Evolutionary conservation across 2,888 invertebrate species (phyloP), one percentile per base, ranked within the genome.

Genomic region (Mimachlamys varia): DNA sequence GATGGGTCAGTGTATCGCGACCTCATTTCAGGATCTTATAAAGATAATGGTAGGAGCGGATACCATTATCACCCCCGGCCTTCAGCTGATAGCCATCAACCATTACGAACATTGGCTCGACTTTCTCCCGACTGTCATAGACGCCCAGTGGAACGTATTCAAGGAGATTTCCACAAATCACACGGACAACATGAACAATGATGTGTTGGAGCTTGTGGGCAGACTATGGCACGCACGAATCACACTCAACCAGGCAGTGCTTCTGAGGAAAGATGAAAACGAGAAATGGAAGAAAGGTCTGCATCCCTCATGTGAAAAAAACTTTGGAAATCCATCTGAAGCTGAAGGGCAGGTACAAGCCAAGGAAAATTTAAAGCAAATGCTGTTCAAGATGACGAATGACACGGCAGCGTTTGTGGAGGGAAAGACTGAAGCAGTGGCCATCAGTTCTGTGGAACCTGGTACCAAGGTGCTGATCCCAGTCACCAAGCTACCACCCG

Each of bases 41-140:
- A 76, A 76, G 33, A 33, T 76, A 12, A 76, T 76, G 76, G 27
- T 76, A 2, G 33, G 76, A 10, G 27, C 0, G 76, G 33, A 76
- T 15, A 76, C 33, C 76, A 76, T 76, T 76, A 22, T 76, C 22
- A 76, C 76, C 7, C 33, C 76, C 13, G 76, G 76, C 33, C 76
- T 76, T 76, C 76, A 76, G 76, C 13, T 76, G 76, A 33, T 76
- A 76, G 76, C 76, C 15, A 15, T 76, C 27, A 76, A 76, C 12
- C 76, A 76, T 27, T 76, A 76, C 15, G 76, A 76, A 76, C 76
- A 76, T 10, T 76, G 76, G 76, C 76, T 76, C 1, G 76, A 76
- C 76, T 76, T 33, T 33, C 10, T 76, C 33, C 76, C 76, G 10
- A 76, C 13, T 33, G 27, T 76, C 76, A 33, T 76, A 33, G 76